Conservation (phyloP, 2,888 invertebrate species). For the Cryptus viduatorius region DNA sequence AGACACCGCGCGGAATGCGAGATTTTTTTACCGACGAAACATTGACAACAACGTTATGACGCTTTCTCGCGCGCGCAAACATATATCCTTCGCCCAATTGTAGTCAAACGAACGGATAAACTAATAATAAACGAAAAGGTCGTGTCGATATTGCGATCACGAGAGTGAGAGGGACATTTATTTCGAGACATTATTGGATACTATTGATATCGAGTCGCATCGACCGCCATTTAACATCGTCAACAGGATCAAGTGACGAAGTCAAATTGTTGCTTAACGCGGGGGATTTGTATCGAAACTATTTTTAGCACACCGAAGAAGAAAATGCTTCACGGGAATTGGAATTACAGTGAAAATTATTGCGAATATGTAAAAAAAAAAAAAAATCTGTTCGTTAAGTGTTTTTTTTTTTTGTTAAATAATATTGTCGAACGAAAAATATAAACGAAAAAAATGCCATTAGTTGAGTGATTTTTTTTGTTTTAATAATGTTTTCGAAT, state of each 20-base stretch:
- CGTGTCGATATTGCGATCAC: conserved; percentile 8
- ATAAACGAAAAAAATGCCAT: too few relatives aligned
- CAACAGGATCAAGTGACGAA: conserved; percentile 41
- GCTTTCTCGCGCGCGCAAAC: not conserved
- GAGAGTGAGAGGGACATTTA: conserved; percentile 9
- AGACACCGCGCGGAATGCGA: not conserved
- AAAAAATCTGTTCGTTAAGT: too few relatives aligned
- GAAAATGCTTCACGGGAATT: not conserved
- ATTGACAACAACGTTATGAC: not conserved
- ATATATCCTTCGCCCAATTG: not conserved
- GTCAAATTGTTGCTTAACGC: conserved; percentile 22
- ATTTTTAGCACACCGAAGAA: not conserved
- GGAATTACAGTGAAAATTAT: not conserved
- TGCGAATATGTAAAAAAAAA: not conserved
- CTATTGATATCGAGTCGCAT: conserved; percentile 26
- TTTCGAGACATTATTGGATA: conserved; percentile 30
- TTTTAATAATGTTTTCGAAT: not conserved
- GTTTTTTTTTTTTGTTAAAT: too few relatives aligned
- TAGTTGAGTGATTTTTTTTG: too few relatives aligned
- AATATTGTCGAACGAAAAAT: not conserved
- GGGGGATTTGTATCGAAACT: not conserved
- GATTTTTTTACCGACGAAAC: too few relatives aligned
- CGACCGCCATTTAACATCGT: conserved; percentile 3
- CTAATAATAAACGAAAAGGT: conserved; percentile 35
- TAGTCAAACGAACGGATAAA: not conserved